Conservation (phyloP, 1,140 invertebrate species). For the Drosophila yakuba region DNA sequence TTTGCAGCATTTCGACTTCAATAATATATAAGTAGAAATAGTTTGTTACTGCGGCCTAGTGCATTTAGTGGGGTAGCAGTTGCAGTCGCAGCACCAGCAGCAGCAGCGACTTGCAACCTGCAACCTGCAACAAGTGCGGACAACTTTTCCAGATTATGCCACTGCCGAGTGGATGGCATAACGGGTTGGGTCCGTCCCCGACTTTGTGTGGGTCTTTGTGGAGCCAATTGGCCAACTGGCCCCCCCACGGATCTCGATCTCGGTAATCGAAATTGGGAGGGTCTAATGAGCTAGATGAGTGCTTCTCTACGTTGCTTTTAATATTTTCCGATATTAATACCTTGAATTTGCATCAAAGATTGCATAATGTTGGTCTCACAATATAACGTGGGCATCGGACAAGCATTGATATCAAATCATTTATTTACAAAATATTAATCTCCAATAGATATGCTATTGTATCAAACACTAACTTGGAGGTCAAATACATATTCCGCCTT, state of each 20-base stretch:
- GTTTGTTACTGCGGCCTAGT: constrained; percentile 57
- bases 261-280: constrained; percentile 9
- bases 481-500: too few species aligned
- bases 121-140: constrained; percentile 70
- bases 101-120: constrained; percentile 2
- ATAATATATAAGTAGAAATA: constrained; percentile 80
- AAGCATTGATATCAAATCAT: too few species aligned
- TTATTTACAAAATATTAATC: too few species aligned
- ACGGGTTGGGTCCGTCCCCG: constrained; percentile 36
- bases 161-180: constrained; percentile 35
- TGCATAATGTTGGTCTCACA: too few species aligned
- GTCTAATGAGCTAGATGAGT: constrained; percentile 12
- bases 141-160: constrained; percentile 50
- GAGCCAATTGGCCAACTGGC: constrained; percentile 5
- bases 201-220: constrained; percentile 16
- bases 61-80: constrained; percentile 66
- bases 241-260: too few species aligned
- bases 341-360: not conserved
- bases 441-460: too few species aligned
- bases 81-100: not conserved
- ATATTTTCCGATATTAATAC: not conserved
- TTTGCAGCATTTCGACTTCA: constrained; percentile 69
- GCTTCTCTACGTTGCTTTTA: not conserved
- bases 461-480: too few species aligned
- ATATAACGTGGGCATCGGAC: too few species aligned